Percentiles rank a stretch among this genome's conserved stretches.
phyloP scores from a whole-genome alignment of 2,797 vertebrate species.

The Nannoperca obscura region DNA sequence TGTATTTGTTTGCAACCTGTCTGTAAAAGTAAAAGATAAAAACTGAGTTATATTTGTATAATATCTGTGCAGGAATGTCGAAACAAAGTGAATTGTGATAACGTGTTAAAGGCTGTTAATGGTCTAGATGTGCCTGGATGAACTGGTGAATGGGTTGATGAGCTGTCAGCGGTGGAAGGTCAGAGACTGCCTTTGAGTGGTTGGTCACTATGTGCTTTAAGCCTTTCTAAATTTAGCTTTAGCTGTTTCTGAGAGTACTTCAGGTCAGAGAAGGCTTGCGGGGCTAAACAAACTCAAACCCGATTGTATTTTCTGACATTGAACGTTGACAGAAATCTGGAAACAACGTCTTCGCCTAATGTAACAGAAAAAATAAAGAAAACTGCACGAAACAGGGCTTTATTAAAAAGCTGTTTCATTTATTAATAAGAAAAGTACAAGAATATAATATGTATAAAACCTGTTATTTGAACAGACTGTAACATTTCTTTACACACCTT shows the following conservation, averaged over 20 bases:
- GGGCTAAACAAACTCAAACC: slow-evolving; percentile 62
- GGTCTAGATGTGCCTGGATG: slow-evolving; percentile 58
- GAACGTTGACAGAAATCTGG: background rate
- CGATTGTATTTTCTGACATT: background rate
- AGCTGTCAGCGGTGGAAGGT: slow-evolving; percentile 78
- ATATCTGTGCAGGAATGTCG: slow-evolving; percentile 29
- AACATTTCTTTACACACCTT: background rate
- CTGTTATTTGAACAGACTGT: background rate
- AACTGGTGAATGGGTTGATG: slow-evolving; percentile 68
- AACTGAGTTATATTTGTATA: slow-evolving; percentile 14
- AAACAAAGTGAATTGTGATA: slow-evolving; percentile 44
- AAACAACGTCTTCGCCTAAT: background rate
- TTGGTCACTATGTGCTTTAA: slow-evolving; percentile 83
- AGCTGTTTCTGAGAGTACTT: slow-evolving; percentile 73
- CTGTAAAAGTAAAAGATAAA: slow-evolving; percentile 28
- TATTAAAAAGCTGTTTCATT: background rate
- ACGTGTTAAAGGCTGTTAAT: slow-evolving; percentile 56
- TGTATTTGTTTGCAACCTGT: background rate
- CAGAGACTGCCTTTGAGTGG: slow-evolving; percentile 78
- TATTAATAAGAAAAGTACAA: background rate
- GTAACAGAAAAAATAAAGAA: background rate
- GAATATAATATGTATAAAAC: background rate
- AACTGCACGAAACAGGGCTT: background rate
- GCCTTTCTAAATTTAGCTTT: slow-evolving; percentile 83
- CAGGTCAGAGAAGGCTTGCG: slow-evolving; percentile 67